These are phyloP conservation scores for Elanoides forficatus DNA, from an alignment of 2,113 vertebrate genomes.

Conservation along the genomic window DNA sequence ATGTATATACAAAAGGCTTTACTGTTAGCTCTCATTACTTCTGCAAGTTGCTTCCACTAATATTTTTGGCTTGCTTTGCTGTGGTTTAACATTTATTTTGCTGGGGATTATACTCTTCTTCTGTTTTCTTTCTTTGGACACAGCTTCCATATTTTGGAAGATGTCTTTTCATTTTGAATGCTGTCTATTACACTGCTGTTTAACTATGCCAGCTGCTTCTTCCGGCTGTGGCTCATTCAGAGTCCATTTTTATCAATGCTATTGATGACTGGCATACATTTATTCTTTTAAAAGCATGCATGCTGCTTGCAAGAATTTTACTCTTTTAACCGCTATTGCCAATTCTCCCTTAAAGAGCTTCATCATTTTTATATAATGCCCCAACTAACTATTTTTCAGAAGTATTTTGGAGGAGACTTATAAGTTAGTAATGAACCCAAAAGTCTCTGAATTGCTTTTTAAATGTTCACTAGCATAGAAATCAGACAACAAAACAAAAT, in stretches of 20 bases:
- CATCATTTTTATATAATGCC: neutral
- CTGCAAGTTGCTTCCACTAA: neutral
- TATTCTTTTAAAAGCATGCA: neutral
- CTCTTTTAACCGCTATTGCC: neutral
- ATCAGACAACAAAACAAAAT: neutral
- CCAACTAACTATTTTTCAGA: neutral
- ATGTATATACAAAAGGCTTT: conserved; percentile 14
- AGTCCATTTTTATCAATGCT: neutral
- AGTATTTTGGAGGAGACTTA: neutral
- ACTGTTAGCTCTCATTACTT: neutral
- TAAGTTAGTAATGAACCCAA: neutral
- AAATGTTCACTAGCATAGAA: neutral
- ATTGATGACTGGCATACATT: neutral
- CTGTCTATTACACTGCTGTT: neutral
- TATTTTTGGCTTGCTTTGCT: conserved; percentile 42
- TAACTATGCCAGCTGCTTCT: neutral
- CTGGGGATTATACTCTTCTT: neutral
- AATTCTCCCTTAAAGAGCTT: neutral
- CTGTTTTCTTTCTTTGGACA: conserved; percentile 32
- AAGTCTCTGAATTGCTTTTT: neutral
- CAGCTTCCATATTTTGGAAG: neutral
- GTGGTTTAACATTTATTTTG: conserved; percentile 37
- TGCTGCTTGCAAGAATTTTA: neutral
- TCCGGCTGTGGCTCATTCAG: neutral
- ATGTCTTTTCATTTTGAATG: neutral